These are phyloP conservation scores for Apistogramma diplotaenia DNA, from an alignment of 2,113 vertebrate genomes.

Conservation along the genomic window DNA sequence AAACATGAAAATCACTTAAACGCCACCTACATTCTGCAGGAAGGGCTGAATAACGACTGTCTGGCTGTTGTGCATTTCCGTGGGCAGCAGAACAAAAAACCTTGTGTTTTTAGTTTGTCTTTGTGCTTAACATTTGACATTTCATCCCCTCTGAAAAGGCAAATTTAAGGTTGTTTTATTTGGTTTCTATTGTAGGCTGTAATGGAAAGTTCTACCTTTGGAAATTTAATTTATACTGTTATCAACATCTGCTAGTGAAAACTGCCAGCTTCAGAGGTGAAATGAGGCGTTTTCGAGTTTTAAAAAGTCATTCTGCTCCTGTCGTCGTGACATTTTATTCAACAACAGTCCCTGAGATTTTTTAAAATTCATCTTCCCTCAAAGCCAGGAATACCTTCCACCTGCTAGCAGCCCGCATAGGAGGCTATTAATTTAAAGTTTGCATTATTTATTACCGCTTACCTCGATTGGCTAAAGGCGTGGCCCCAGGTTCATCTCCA, in stretches of 20 bases:
- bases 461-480: background rate
- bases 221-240: background rate
- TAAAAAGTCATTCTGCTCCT: background rate
- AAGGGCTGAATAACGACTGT: background rate
- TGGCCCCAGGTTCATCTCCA: background rate
- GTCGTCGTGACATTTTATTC: background rate
- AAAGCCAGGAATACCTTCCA: background rate
- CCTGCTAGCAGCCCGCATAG: background rate
- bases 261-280: background rate
- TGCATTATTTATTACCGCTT: background rate
- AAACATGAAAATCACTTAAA: background rate
- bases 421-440: background rate
- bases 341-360: background rate
- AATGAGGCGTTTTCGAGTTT: background rate
- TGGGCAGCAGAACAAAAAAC: background rate
- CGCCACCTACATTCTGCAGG: background rate
- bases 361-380: background rate
- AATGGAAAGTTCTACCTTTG: background rate
- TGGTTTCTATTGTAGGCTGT: background rate
- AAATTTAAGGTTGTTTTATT: background rate
- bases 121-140: background rate
- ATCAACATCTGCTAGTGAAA: background rate
- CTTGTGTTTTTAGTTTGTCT: fast-evolving
- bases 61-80: background rate
- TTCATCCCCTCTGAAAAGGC: background rate